Evolutionary conservation across 2,888 invertebrate species (phyloP).

Genomic region (Mythimna albipuncta): DNA sequence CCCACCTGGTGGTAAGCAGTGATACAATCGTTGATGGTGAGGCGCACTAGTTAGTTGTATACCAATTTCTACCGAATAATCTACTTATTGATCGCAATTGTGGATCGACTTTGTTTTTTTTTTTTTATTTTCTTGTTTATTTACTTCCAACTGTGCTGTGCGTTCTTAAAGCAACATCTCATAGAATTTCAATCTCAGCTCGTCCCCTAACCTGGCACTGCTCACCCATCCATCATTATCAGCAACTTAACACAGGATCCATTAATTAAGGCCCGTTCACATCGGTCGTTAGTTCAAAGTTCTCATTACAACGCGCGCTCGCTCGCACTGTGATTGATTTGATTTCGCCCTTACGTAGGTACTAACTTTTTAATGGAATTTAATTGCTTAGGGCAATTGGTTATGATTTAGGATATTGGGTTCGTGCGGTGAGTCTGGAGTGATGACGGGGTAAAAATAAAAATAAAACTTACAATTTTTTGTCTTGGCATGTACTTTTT

Average conservation of each 20-base stretch:
- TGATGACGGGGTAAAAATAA: neutral
- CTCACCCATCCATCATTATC: constrained; percentile 50
- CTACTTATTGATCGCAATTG: too few species aligned
- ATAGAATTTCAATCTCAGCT: neutral
- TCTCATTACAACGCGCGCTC: constrained; percentile 54
- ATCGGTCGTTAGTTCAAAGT: constrained; percentile 58
- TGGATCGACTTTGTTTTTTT: too few species aligned
- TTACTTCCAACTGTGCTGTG: neutral
- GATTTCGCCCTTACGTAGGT: constrained; percentile 32
- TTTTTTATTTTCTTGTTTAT: neutral
- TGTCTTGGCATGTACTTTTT: too few species aligned
- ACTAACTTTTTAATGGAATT: constrained; percentile 55
- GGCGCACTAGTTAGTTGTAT: too few species aligned
- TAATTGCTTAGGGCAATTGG: constrained; percentile 43
- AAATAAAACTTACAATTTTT: too few species aligned
- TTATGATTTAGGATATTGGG: constrained; percentile 25
- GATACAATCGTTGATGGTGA: too few species aligned
- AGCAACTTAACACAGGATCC: constrained; percentile 42
- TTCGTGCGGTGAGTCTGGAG: neutral
- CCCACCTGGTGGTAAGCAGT: too few species aligned
- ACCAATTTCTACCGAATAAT: too few species aligned
- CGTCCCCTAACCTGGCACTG: constrained; percentile 12
- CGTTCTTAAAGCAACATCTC: neutral
- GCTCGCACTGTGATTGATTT: constrained; percentile 57
- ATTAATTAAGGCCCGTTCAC: constrained; percentile 58